These are phyloP conservation scores for Nicator chloris DNA, from an alignment of 2,113 vertebrate species.

Conservation along the genomic window DNA sequence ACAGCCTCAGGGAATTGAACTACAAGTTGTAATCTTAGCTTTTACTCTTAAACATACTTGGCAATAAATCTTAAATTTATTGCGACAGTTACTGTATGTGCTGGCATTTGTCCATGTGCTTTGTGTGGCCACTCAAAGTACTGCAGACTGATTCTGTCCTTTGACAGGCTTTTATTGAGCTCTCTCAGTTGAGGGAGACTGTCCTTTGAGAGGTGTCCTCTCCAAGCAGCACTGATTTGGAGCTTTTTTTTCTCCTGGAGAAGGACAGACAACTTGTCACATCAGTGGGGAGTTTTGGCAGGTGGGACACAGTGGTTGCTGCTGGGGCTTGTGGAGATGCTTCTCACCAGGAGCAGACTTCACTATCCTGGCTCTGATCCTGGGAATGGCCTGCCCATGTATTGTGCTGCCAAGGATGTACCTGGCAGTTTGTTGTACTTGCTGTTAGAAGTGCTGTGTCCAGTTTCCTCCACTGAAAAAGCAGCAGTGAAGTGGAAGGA, in stretches of 20 bases:
- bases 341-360: neutral
- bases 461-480: neutral
- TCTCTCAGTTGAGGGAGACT: neutral
- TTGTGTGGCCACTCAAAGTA: neutral
- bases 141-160: neutral
- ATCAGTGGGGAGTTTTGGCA: neutral
- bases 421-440: neutral
- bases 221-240: neutral
- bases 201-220: neutral
- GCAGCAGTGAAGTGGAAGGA: neutral
- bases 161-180: neutral
- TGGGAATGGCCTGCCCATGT: neutral
- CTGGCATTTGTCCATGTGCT: constrained; percentile 17
- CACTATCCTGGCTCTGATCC: neutral
- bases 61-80: neutral
- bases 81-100: neutral
- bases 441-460: neutral
- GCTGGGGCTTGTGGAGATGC: neutral
- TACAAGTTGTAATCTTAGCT: neutral
- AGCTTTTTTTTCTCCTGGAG: neutral
- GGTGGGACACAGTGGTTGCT: neutral
- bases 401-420: neutral
- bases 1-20: neutral
- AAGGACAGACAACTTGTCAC: neutral
- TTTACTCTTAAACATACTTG: constrained; percentile 11